Evolutionary conservation across 2,113 vertebrate genomes (phyloP), one percentile per base, ranked within the genome.

Genomic region (Pelvicachromis taeniatus): DNA sequence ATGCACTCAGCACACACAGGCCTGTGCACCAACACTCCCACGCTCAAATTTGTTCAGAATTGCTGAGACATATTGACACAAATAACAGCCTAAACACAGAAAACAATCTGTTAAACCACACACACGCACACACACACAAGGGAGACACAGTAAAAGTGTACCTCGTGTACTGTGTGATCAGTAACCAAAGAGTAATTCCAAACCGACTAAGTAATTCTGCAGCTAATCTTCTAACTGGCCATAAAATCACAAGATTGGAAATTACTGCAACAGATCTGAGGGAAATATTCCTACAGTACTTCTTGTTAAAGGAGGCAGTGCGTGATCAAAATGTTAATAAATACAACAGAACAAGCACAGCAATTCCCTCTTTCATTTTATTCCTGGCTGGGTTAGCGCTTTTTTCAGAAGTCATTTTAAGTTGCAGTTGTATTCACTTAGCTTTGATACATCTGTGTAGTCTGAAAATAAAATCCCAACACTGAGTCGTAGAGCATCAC

Each of bases 21-120:
- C 81, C 55, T 42, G 50, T 38, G 38, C 56, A 87, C 29, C 55
- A 80, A 89, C 83, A 78, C 84, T 63, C 86, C 85, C 85, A 91
- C 86, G 21, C 85, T 87, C 84, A 77, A 29, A 85, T 83, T 87
- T 85, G 85, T 80, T 80, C 63, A 1, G 14, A 86, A 80, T 73
- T 68, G 78, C 85, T 65, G 63, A 81, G 59, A 85, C 90, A 91
- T 86, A 87, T 82, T 85, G 87, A 92, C 88, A 91, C 82, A 89
- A 86, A 88, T 81, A 91, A 84, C 84, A 85, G 81, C 42, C 81
- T 84, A 78, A 85, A 90, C 86, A 73, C 77, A 83, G 48, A 89
- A 87, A 89, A 89, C 83, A 87, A 50, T 82, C 83, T 86, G 85
- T 35, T 85, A 52, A 84, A 38, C 56, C 58, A 50, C 33, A 77